phyloP scores from a whole-genome alignment of 2,888 invertebrate species.

The Lepidonotus clava region DNA sequence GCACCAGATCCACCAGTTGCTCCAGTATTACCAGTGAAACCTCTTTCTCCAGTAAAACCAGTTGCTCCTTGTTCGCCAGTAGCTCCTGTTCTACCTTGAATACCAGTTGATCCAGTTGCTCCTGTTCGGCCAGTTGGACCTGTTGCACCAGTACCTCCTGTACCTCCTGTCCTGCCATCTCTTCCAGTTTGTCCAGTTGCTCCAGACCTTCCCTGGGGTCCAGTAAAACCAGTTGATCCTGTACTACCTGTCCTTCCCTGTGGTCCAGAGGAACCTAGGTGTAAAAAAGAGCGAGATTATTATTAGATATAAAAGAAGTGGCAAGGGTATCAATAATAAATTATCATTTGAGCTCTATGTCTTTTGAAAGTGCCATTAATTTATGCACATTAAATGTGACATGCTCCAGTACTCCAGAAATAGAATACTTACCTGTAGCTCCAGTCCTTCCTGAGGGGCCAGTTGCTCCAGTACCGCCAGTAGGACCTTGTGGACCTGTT shows the following conservation, averaged over 20 bases:
- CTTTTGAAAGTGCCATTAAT: too few species aligned
- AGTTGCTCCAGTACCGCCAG: slow-evolving; percentile 44
- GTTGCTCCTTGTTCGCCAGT: slow-evolving; percentile 51
- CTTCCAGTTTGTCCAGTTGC: slow-evolving; percentile 54
- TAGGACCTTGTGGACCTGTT: slow-evolving; percentile 33
- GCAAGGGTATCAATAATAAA: too few species aligned
- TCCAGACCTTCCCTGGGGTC: slow-evolving; percentile 56
- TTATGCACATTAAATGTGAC: too few species aligned
- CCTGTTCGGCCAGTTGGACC: slow-evolving; percentile 62
- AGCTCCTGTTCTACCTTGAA: slow-evolving; percentile 46
- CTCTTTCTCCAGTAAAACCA: slow-evolving; percentile 47
- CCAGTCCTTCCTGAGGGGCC: slow-evolving; percentile 54
- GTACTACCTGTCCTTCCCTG: slow-evolving; percentile 48
- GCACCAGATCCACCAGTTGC: slow-evolving; percentile 47
- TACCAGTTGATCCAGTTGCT: slow-evolving; percentile 59
- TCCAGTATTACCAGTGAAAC: slow-evolving; percentile 55
- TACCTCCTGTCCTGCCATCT: slow-evolving; percentile 48
- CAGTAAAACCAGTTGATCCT: slow-evolving; percentile 62
- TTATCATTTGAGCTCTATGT: too few species aligned
- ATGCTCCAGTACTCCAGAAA: too few species aligned
- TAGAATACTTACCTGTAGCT: slow-evolving; percentile 47
- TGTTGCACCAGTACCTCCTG: slow-evolving; percentile 48
- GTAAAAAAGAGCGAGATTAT: too few species aligned
- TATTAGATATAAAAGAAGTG: too few species aligned
- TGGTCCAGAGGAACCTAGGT: slow-evolving; percentile 45